phyloP scores from a whole-genome alignment of 2,113 vertebrate genomes.

The Eira barbara region DNA sequence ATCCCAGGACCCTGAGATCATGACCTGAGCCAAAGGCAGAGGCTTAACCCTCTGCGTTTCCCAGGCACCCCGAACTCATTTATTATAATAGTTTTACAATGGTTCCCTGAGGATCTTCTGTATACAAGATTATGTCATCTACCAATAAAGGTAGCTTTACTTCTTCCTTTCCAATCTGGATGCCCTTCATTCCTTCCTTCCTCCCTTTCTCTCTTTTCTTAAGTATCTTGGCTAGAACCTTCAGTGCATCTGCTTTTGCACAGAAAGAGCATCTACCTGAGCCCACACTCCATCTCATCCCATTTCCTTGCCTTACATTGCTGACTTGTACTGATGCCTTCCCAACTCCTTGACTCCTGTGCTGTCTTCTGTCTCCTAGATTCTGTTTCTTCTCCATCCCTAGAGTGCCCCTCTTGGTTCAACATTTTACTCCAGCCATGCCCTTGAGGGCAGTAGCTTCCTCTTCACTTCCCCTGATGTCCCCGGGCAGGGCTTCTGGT shows the following conservation, averaged over 20 bases:
- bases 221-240: background rate
- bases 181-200: background rate
- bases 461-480: background rate
- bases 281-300: background rate
- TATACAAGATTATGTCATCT: background rate
- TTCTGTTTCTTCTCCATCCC: background rate
- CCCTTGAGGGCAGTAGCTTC: background rate
- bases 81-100: background rate
- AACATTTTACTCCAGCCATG: background rate
- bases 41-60: too few species aligned
- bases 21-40: too few species aligned
- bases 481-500: background rate
- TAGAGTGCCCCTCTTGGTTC: background rate
- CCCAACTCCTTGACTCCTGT: background rate
- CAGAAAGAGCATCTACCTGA: background rate
- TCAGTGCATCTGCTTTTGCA: background rate
- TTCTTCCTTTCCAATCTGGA: slow-evolving; percentile 10
- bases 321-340: background rate
- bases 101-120: background rate
- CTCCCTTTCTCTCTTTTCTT: background rate
- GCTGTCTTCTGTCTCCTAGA: background rate
- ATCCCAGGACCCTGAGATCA: too few species aligned
- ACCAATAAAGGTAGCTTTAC: background rate
- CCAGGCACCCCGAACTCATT: background rate
- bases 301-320: background rate